phyloP scores from a whole-genome alignment of 2,797 vertebrate genomes.

The Galagoides demidoff region DNA sequence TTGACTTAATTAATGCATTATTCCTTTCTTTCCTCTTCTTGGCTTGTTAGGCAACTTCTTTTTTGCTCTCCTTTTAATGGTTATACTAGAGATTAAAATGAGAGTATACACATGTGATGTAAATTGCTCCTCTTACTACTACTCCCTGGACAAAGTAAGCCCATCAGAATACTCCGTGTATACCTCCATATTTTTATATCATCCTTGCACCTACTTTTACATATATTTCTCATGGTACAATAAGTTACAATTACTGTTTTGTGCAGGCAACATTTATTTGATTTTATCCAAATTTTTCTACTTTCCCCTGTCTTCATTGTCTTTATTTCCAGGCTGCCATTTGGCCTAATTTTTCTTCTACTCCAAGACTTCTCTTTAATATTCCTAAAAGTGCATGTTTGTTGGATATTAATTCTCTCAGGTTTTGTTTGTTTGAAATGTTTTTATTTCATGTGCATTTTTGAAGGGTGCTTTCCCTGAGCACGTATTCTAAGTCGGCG shows the following conservation, averaged over 20 bases:
- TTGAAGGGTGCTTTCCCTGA: slow-evolving; percentile 36
- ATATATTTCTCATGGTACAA: background rate
- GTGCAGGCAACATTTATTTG: background rate
- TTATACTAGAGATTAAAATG: background rate
- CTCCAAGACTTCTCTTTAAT: background rate
- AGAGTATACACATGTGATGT: background rate
- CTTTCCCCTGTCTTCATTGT: background rate
- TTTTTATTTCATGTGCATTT: slow-evolving; percentile 27
- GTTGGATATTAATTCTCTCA: slow-evolving; percentile 41
- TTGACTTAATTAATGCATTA: background rate
- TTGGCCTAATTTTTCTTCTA: background rate
- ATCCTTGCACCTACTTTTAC: background rate
- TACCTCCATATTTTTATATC: background rate
- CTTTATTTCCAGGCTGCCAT: background rate
- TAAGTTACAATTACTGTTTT: background rate
- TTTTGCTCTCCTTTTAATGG: background rate
- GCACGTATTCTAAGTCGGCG: background rate
- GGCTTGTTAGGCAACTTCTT: background rate
- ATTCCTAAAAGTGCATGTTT: slow-evolving; percentile 15
- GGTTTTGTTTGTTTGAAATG: slow-evolving; percentile 65
- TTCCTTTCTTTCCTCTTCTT: background rate
- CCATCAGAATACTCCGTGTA: background rate
- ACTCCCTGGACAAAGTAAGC: background rate
- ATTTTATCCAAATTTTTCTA: background rate
- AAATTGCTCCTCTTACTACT: background rate